Conservation (phyloP, 2,888 invertebrate species). For the Drosophila kambysellisi region DNA sequence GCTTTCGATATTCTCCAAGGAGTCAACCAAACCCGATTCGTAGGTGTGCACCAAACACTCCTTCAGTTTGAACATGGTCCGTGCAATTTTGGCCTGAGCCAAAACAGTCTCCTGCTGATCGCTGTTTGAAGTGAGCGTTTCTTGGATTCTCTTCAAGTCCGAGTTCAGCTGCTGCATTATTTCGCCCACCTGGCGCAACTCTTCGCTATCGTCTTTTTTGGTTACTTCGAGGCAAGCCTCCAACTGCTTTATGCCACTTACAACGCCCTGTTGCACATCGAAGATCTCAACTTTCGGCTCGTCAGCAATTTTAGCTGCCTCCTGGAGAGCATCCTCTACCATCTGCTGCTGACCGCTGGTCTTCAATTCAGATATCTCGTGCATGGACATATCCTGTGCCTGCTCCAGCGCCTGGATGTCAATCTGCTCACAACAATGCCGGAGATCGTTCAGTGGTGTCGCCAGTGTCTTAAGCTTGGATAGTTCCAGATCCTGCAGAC, state of each 20-base stretch:
- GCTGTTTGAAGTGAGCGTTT: slow-evolving; percentile 49
- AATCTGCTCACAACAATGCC: slow-evolving; percentile 79
- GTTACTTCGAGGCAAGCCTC: slow-evolving; percentile 77
- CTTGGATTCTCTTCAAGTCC: slow-evolving; percentile 71
- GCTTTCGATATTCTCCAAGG: slow-evolving; percentile 82
- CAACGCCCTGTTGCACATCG: slow-evolving; percentile 60
- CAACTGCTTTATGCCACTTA: slow-evolving; percentile 82
- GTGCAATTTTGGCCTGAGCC: slow-evolving; percentile 78
- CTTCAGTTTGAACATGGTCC: slow-evolving; percentile 82
- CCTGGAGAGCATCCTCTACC: slow-evolving; percentile 59
- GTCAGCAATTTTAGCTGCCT: slow-evolving; percentile 37
- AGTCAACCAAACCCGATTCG: slow-evolving; percentile 78
- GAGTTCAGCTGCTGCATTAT: slow-evolving; percentile 79
- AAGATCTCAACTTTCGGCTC: slow-evolving; percentile 51
- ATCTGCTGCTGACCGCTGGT: slow-evolving; percentile 77
- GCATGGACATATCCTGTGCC: slow-evolving; percentile 86
- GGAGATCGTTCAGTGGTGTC: slow-evolving; percentile 79
- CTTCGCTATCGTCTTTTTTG: slow-evolving; percentile 59
- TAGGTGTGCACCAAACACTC: slow-evolving; percentile 84
- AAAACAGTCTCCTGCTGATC: slow-evolving; percentile 69
- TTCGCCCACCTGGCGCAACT: slow-evolving; percentile 70
- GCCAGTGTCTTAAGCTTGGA: slow-evolving; percentile 73
- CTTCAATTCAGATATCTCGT: slow-evolving; percentile 87
- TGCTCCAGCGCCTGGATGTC: slow-evolving; percentile 85
- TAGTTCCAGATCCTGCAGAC: slow-evolving; percentile 57